These are phyloP conservation scores for Agrilus mali DNA, from an alignment of 2,888 invertebrate species.

Conservation along the genomic window DNA sequence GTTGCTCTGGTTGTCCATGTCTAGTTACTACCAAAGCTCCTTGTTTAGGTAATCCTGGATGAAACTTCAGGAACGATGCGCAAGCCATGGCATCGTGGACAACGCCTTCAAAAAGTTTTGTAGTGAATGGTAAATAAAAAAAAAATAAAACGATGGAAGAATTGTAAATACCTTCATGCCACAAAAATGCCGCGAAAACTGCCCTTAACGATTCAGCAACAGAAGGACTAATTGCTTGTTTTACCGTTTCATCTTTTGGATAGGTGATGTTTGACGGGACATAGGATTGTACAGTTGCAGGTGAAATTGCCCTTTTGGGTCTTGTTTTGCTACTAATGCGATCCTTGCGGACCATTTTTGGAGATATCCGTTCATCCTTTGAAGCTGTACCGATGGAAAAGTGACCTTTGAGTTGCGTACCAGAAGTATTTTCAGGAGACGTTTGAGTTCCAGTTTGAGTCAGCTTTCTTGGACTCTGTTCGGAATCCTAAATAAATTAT, in stretches of 20 bases:
- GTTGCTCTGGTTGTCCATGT: conserved; percentile 28
- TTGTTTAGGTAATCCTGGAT: conserved; percentile 73
- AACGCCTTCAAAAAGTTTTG: conserved; percentile 43
- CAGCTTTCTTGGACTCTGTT: conserved; percentile 32
- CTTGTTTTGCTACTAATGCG: conserved; percentile 36
- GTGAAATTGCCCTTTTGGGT: conserved; percentile 34
- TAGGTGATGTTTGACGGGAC: conserved; percentile 28
- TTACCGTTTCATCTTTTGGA: conserved; percentile 44
- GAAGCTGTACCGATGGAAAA: conserved; percentile 46
- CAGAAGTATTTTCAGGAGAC: conserved; percentile 44
- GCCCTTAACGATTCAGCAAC: conserved; percentile 87
- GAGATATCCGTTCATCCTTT: conserved; percentile 43
- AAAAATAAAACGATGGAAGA: background rate
- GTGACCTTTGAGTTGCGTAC: conserved; percentile 35
- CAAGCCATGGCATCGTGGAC: conserved; percentile 98
- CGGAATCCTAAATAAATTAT: conserved; percentile 24
- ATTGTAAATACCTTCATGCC: conserved; percentile 68
- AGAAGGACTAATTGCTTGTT: conserved; percentile 81
- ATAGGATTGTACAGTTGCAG: conserved; percentile 31
- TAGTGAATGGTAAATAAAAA: background rate
- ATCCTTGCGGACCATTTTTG: conserved; percentile 44
- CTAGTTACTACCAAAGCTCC: conserved; percentile 63
- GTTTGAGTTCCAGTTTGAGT: conserved; percentile 60
- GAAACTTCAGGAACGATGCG: conserved; percentile 90
- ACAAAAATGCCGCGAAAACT: conserved; percentile 89